Evolutionary conservation across 2,797 vertebrate species (phyloP), one percentile per base, ranked within the genome.

Genomic region (Xerus rutilus): DNA sequence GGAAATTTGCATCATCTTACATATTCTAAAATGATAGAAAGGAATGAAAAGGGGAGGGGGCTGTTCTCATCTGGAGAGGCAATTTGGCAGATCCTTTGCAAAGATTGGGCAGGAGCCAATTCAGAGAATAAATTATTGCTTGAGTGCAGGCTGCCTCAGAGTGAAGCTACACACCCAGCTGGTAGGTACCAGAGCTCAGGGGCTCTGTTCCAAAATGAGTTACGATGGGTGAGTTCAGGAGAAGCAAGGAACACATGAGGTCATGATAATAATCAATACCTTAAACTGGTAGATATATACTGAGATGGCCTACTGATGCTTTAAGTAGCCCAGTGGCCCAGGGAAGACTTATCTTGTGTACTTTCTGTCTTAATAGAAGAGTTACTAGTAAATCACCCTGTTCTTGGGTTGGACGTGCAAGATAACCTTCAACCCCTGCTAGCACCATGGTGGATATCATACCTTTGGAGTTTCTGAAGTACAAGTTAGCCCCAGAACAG

Each of bases 21-120:
- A 96, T 93, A 96, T 82, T 97, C 77, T 92, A 93, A 97, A 92
- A 87, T 90, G 85, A 87, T 39, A 81, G 74, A 90, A 87, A 74
- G 90, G 73, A 72, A 76, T 54, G 39, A 74, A 81, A 91, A 86
- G 72, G 47, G 85, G 23, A 18, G 8, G 13, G 5, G 35, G 62
- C n/a, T 90, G 70, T 79, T 54, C 86, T 96, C 73, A 87, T 96
- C 72, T 93, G 92, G 87, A 95, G 95, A 95, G 77, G 77, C 69
- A 92, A 86, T 87, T 97, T 95, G 94, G 82, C 88, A 94, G 89
- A 86, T 85, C 43, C 74, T 96, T 89, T 93, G 84, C 81, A 89
- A 76, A 96, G 85, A 88, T 7, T 92, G 83, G 93, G 70, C 85
- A 85, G 95, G 77, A 92, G 96, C 88, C 88, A 95, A 70, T 89